phyloP scores from a whole-genome alignment of 2,888 invertebrate species.

The Noctua janthina region DNA sequence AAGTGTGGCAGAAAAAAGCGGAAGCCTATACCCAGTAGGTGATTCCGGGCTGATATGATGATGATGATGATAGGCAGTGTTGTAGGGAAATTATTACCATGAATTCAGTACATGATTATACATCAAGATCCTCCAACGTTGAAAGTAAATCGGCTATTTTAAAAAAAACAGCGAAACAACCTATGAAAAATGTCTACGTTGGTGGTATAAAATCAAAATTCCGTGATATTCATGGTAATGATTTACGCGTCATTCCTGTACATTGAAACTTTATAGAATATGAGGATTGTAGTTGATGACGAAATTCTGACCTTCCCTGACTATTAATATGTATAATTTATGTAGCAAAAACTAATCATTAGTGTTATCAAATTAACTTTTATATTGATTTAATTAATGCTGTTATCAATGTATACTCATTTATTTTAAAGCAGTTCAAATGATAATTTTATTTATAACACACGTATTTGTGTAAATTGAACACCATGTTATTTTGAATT shows the following conservation, averaged over 20 bases:
- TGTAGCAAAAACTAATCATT: constrained; percentile 29
- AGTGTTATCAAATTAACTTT: constrained; percentile 56
- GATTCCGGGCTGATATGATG: no score
- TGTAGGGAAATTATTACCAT: neutral
- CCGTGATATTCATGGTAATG: neutral
- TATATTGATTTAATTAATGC: constrained; percentile 31
- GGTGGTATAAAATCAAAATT: neutral
- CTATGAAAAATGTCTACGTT: neutral
- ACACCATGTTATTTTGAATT: neutral
- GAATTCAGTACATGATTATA: neutral
- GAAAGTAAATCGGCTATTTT: neutral
- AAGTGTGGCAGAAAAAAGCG: no score
- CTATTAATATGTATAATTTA: neutral
- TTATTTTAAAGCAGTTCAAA: constrained; percentile 31
- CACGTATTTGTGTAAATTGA: constrained; percentile 12
- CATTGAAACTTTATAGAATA: neutral
- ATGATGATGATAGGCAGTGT: neutral
- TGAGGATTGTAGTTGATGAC: constrained; percentile 5
- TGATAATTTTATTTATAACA: neutral
- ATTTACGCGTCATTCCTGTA: neutral
- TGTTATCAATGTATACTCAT: constrained; percentile 18
- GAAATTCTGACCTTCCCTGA: neutral
- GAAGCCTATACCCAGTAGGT: no score
- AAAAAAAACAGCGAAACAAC: neutral
- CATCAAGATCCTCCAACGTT: neutral